Evolutionary conservation across 2,797 vertebrate species (phyloP).

Genomic region (Syngnathus acus): DNA sequence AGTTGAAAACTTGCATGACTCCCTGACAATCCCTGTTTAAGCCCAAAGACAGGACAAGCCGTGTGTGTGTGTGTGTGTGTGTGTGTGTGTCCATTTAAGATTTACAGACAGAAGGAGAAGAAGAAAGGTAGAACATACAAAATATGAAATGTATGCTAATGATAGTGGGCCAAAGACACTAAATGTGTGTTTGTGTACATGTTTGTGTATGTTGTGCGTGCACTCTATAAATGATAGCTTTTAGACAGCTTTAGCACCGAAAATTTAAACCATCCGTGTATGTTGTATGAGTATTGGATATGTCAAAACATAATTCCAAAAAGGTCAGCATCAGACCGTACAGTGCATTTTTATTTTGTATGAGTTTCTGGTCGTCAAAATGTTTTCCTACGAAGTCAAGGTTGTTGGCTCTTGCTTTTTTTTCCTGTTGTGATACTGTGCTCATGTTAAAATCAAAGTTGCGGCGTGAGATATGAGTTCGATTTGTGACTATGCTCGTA

Average conservation of each 20-base stretch:
- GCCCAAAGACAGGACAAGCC: slow-evolving; percentile 48
- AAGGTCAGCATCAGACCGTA: too few relatives aligned
- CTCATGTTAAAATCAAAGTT: too few relatives aligned
- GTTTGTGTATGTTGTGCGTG: too few relatives aligned
- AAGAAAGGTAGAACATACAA: slow-evolving; percentile 28
- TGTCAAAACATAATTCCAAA: too few relatives aligned
- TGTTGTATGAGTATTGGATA: too few relatives aligned
- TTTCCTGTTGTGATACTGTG: too few relatives aligned
- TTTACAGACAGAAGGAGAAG: slow-evolving; percentile 22
- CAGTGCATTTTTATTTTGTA: too few relatives aligned
- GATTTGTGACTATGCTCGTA: too few relatives aligned
- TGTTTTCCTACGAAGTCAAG: too few relatives aligned
- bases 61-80: slow-evolving; percentile 19
- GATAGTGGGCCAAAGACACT: not conserved
- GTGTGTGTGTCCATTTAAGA: slow-evolving; percentile 11
- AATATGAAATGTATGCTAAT: slow-evolving; percentile 22
- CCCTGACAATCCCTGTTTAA: slow-evolving; percentile 60
- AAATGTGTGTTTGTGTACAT: slow-evolving; percentile 1
- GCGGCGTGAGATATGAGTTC: too few relatives aligned
- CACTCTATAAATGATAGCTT: not conserved
- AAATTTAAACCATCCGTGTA: not conserved
- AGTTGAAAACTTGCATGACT: slow-evolving; percentile 64
- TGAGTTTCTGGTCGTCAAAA: too few relatives aligned
- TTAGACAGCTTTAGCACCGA: not conserved
- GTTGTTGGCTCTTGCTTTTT: too few relatives aligned